Percentiles rank a stretch among this genome's conserved stretches.
Conservation (phyloP, 2,797 vertebrate species). For the Oreortyx pictus region DNA sequence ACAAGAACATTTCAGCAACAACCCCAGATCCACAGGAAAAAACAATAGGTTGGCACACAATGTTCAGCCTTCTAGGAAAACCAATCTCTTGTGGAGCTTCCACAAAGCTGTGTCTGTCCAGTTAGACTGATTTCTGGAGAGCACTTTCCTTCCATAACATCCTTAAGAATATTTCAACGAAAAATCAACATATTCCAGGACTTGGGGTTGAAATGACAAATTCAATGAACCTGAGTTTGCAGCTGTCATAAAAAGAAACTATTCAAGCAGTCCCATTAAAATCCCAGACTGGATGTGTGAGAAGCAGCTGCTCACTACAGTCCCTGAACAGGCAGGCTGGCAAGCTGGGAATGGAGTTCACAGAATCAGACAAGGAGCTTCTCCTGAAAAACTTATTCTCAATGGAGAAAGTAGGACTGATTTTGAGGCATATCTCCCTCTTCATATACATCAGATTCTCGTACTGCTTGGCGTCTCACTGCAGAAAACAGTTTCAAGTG, state of each 20-base stretch:
- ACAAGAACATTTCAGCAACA: constrained; percentile 1
- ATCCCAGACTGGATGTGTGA: neutral
- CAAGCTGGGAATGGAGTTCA: neutral
- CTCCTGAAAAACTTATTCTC: neutral
- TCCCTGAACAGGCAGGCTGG: neutral
- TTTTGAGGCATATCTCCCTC: neutral
- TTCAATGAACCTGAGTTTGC: neutral
- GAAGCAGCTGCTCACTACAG: neutral
- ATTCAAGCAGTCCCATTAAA: neutral
- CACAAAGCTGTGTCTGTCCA: neutral
- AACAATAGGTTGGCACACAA: neutral
- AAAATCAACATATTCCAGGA: constrained; percentile 42
- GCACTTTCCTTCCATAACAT: constrained; percentile 21
- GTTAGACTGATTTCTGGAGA: neutral
- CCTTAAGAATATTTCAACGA: constrained; percentile 8
- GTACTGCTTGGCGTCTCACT: neutral
- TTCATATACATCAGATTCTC: neutral
- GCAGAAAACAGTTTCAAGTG: neutral
- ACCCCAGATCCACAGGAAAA: constrained; percentile 10
- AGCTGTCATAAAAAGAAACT: neutral
- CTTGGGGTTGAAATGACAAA: neutral
- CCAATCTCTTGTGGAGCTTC: neutral
- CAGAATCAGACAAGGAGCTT: neutral
- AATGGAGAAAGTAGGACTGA: neutral
- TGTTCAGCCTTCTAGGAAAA: neutral